Evolutionary conservation across 2,797 vertebrate species (phyloP).

Genomic region (Tamandua tetradactyla): DNA sequence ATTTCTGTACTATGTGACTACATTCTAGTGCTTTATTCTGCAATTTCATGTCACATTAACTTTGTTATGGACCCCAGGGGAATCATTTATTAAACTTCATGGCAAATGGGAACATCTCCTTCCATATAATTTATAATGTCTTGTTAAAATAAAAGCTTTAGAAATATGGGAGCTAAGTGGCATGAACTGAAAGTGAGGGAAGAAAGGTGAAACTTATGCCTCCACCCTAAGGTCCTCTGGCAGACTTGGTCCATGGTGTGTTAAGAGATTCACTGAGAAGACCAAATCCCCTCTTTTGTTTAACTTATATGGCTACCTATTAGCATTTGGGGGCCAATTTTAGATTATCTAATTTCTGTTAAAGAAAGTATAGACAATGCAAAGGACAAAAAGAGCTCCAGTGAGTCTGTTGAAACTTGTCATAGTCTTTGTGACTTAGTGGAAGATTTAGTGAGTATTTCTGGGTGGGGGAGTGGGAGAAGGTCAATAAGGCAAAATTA

Average conservation of each 20-base stretch:
- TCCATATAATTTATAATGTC: not conserved
- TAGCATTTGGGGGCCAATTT: not conserved
- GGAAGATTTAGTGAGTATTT: not conserved
- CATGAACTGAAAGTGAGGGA: not conserved
- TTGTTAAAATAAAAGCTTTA: conserved; percentile 12
- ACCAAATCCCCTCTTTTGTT: not conserved
- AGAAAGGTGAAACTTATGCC: not conserved
- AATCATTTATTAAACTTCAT: conserved; percentile 41
- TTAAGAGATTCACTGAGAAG: not conserved
- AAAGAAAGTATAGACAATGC: not conserved
- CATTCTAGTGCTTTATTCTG: conserved; percentile 28
- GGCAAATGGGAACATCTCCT: not conserved
- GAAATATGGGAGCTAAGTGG: not conserved
- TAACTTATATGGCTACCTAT: not conserved
- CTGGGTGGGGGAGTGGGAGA: not conserved
- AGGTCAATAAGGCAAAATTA: not conserved
- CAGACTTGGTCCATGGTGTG: not conserved
- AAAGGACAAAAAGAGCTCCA: not conserved
- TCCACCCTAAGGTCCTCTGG: not conserved
- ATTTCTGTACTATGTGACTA: conserved; percentile 25
- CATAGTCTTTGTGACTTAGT: not conserved
- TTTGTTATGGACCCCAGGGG: conserved; percentile 37
- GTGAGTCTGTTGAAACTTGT: conserved; percentile 2
- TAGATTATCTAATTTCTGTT: not conserved
- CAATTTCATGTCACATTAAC: conserved; percentile 35